A percentile compares a stretch with the other conserved stretches of the same genome.
phyloP scores from a whole-genome alignment of 2,797 vertebrate genomes.

The Catharus ustulatus region DNA sequence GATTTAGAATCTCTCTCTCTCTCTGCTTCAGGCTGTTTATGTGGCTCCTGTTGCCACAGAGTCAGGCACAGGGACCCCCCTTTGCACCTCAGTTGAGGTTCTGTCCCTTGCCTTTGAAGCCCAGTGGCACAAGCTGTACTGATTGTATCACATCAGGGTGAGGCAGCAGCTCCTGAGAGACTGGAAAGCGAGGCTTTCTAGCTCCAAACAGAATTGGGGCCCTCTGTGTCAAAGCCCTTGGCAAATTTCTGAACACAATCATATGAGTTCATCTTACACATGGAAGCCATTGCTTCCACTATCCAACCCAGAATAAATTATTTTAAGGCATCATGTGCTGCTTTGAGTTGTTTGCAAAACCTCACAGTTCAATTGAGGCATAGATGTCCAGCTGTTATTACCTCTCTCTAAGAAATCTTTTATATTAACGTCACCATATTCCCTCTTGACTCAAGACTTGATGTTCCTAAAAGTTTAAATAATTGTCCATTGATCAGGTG shows the following conservation, averaged over 20 bases:
- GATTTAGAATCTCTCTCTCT: neutral
- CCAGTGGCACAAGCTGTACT: fast-evolving
- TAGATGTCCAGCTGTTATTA: neutral
- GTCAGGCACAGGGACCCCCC: neutral
- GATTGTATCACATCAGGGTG: too few relatives aligned
- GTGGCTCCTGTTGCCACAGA: fast-evolving
- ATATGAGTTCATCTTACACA: fast-evolving
- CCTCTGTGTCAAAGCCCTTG: neutral
- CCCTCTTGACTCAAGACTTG: neutral
- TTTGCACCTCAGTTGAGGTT: neutral
- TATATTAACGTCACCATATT: neutral
- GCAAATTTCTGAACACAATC: neutral
- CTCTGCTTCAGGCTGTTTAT: neutral
- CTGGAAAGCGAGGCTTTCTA: neutral
- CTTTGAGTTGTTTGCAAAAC: neutral
- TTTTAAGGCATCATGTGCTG: neutral
- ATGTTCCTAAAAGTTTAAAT: neutral
- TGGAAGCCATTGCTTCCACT: neutral
- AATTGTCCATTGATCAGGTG: neutral
- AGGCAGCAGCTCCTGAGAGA: neutral
- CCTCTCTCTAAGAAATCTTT: neutral
- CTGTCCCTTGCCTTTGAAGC: neutral
- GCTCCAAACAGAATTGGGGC: neutral
- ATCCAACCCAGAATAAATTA: neutral
- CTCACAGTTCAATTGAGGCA: neutral